phyloP scores from a whole-genome alignment of 2,888 invertebrate species.

The Stenoptilia bipunctidactyla region DNA sequence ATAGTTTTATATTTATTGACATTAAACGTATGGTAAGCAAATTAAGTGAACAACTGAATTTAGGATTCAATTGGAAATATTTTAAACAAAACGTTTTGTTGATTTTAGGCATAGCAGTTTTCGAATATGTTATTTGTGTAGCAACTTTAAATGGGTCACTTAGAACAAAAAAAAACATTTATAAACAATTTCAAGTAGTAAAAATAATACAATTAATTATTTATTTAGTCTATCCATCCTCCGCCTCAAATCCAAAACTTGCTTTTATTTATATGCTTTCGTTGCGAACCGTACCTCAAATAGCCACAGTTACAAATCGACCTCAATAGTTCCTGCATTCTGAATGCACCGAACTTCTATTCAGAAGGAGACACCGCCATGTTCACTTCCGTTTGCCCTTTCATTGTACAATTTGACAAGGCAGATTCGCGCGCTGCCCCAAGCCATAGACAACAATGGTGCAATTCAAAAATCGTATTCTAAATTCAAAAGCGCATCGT shows the following conservation, averaged over 20 bases:
- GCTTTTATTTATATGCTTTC: too few relatives aligned
- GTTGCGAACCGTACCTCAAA: too few relatives aligned
- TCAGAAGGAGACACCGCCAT: conserved; percentile 52
- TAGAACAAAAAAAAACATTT: too few relatives aligned
- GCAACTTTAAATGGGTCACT: too few relatives aligned
- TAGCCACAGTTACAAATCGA: conserved; percentile 29
- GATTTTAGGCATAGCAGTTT: too few relatives aligned
- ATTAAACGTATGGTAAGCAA: background rate
- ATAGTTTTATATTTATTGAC: conserved; percentile 20
- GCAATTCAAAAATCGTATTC: conserved; percentile 62
- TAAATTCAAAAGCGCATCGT: conserved; percentile 69
- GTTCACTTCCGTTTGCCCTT: conserved; percentile 58
- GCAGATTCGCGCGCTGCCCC: conserved; percentile 53
- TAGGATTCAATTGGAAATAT: too few relatives aligned
- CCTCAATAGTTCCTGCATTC: conserved; percentile 45
- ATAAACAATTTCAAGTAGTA: too few relatives aligned
- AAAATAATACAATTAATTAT: too few relatives aligned
- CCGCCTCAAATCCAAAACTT: too few relatives aligned
- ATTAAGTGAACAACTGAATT: conserved; percentile 26
- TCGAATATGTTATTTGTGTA: too few relatives aligned
- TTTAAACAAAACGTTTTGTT: too few relatives aligned
- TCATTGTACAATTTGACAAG: conserved; percentile 59
- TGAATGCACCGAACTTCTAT: conserved; percentile 44
- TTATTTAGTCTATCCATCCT: too few relatives aligned
- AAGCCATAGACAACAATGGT: conserved; percentile 55